Base-by-base conservation (phyloP, 1,140 invertebrate genomes). In the Uloborus diversus region DNA sequence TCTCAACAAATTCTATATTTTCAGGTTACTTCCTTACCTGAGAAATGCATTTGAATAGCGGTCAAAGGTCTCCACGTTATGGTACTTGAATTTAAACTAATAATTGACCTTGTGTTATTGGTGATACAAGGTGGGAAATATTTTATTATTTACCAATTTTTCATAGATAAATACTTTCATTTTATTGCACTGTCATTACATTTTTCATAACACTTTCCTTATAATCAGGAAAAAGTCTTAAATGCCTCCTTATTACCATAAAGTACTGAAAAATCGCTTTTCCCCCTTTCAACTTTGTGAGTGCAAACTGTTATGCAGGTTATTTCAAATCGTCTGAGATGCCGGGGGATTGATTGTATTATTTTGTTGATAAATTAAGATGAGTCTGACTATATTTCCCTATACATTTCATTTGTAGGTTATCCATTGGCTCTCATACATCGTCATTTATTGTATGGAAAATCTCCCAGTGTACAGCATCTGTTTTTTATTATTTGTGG, bases 391-490 rank as follows among this genome's bases (percentile, higher is more conserved):
- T n/a, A n/a, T n/a, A n/a, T n/a, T n/a, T n/a, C n/a, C n/a, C n/a
- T n/a, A n/a, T n/a, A n/a, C n/a, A n/a, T n/a, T 84, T 76, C 69
- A 85, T 82, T 85, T 90, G 88, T 85, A 94, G 93, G 92, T 64
- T 96, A 95, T 86, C 94, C 94, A 3, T 85, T 96, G 47, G 93
- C 92, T 11, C 85, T 92, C 13, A 69, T 94, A 28, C 92, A 96
- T 84, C 89, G 91, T 81, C 85, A 88, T 81, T 85, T 85, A 51
- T 76, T 94, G 5, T 90, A 88, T 73, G 88, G 88, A 65, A 88
- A 89, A 83, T 83, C 86, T 69, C 86, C 87, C 69, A 83, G 84
- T 25, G 81, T 90, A 28, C 92, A 95, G 85, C 93, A 96, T 86
- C 42, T 92, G n/a, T 95, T 89, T 86, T 95, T 96, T 83, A 89